phyloP scores from a whole-genome alignment of 2,888 invertebrate species.

The Elysia crispata region DNA sequence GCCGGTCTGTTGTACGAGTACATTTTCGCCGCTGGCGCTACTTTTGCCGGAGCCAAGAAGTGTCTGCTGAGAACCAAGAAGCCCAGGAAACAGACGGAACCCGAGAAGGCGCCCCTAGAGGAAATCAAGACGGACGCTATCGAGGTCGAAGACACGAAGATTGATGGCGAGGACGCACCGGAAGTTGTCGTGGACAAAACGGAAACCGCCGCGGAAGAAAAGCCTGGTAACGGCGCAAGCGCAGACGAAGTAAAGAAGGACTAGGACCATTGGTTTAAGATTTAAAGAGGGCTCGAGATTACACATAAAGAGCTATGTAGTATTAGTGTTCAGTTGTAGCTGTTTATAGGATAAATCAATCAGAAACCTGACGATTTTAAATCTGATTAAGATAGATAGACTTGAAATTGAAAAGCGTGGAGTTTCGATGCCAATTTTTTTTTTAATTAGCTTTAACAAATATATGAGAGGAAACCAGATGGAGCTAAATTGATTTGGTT shows the following conservation, averaged over 20 bases:
- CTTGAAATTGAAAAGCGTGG: too few species aligned
- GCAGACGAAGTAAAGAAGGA: not conserved
- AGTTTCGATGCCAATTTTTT: too few species aligned
- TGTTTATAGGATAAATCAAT: not conserved
- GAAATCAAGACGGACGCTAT: slow-evolving; percentile 47
- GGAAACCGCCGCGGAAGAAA: slow-evolving; percentile 11
- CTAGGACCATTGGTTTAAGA: not conserved
- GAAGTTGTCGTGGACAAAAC: slow-evolving; percentile 28
- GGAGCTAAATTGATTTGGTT: too few species aligned
- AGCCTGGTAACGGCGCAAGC: slow-evolving; percentile 3
- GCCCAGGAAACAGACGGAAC: slow-evolving; percentile 21
- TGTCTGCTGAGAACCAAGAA: slow-evolving; percentile 56
- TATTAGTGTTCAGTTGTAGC: too few species aligned
- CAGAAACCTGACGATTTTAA: too few species aligned
- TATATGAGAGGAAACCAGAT: too few species aligned
- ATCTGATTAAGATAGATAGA: too few species aligned
- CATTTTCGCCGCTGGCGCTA: slow-evolving; percentile 66
- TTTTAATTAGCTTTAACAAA: too few species aligned
- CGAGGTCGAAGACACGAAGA: slow-evolving; percentile 49
- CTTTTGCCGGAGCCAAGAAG: slow-evolving; percentile 56
- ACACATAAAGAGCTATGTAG: too few species aligned
- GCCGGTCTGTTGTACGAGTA: slow-evolving; percentile 68
- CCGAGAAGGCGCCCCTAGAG: slow-evolving; percentile 49
- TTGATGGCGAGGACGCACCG: slow-evolving; percentile 17
- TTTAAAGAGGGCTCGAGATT: too few species aligned